Evolutionary conservation across 2,888 invertebrate genomes (phyloP).

Genomic region (Dugesia japonica): DNA sequence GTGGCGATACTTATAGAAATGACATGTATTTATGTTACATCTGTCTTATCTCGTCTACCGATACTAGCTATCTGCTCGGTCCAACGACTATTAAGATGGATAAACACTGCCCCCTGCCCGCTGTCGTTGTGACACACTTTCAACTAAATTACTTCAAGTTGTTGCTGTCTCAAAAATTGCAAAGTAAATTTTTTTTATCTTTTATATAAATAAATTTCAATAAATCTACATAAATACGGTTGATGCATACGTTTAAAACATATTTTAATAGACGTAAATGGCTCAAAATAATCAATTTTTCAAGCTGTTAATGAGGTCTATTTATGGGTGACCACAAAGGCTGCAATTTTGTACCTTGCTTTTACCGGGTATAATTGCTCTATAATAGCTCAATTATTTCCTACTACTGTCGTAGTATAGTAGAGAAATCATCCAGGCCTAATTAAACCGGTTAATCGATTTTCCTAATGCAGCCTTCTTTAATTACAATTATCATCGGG

Average conservation of each 20-base stretch:
- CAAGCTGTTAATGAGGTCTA: conserved; percentile 9
- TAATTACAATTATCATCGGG: background rate
- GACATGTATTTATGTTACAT: conserved; percentile 20
- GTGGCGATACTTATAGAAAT: conserved; percentile 20
- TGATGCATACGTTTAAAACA: too few species aligned
- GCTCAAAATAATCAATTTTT: conserved; percentile 15
- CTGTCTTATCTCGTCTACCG: conserved; percentile 11
- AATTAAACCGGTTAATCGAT: conserved; percentile 11
- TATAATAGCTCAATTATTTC: conserved; percentile 20
- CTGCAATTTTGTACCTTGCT: background rate
- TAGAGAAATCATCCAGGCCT: background rate
- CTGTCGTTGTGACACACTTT: background rate
- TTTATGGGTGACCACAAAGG: conserved; percentile 11
- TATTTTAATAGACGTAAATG: conserved; percentile 12
- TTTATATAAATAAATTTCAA: too few species aligned
- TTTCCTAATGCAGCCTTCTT: background rate
- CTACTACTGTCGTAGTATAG: conserved; percentile 13
- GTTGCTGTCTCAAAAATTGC: background rate
- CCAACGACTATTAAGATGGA: background rate
- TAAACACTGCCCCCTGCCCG: conserved; percentile 17
- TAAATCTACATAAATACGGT: too few species aligned
- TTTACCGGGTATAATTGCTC: conserved; percentile 15
- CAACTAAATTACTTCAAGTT: conserved; percentile 11
- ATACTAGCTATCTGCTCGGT: conserved; percentile 13
- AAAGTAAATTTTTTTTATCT: background rate